Conservation (phyloP, 2,888 invertebrate genomes). For the Tiliacea citrago region DNA sequence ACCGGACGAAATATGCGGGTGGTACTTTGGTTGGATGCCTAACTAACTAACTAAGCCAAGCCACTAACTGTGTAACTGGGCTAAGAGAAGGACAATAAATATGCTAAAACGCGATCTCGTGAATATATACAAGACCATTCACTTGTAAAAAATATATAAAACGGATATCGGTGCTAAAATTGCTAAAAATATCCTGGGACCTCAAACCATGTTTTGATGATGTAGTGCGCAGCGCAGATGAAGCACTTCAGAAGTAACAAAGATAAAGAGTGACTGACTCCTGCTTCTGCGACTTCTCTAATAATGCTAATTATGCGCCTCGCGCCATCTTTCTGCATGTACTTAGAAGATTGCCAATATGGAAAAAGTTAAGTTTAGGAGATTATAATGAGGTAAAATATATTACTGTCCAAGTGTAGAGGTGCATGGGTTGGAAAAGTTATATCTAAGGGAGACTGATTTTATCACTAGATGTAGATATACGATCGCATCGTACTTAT, state of each 20-base stretch:
- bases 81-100: neutral
- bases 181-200: neutral
- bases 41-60: neutral
- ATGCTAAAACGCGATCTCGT: neutral
- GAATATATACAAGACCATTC: neutral
- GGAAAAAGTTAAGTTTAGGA: neutral
- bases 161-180: neutral
- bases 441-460: neutral
- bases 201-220: neutral
- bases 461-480: neutral
- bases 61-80: neutral
- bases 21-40: constrained; percentile 1
- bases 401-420: neutral
- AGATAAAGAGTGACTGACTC: neutral
- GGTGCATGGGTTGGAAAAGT: neutral
- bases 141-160: neutral
- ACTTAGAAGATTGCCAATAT: neutral
- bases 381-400: neutral
- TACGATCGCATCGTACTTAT: neutral
- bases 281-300: neutral
- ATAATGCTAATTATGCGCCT: neutral
- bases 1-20: constrained; percentile 25
- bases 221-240: neutral
- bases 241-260: neutral
- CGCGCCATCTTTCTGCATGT: neutral